Percentiles rank a stretch among this genome's conserved stretches.
These are phyloP conservation scores for Lasiurus borealis DNA, from an alignment of 2,113 vertebrate genomes.

Conservation along the genomic window DNA sequence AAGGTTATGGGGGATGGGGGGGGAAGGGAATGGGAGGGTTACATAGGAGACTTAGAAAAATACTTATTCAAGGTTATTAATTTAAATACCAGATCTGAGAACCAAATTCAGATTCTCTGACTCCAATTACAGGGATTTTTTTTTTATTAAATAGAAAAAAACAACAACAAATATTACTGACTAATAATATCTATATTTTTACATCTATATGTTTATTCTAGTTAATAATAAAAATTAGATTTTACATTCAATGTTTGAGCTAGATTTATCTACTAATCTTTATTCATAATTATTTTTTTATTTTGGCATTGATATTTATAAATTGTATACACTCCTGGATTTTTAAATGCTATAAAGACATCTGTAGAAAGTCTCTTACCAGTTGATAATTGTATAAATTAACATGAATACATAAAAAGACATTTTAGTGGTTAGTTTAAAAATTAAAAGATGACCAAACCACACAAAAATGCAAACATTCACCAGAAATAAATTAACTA, in stretches of 20 bases:
- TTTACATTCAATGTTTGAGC: neutral
- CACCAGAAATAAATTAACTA: neutral
- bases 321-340: neutral
- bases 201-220: neutral
- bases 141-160: conserved; percentile 4
- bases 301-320: neutral
- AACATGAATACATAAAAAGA: neutral
- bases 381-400: neutral
- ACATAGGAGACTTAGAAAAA: neutral
- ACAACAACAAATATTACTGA: neutral
- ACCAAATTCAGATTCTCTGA: neutral
- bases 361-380: neutral
- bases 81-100: neutral
- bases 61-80: neutral
- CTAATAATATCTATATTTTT: neutral
- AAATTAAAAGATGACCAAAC: neutral
- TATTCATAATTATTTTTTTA: neutral
- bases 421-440: neutral
- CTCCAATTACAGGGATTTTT: neutral
- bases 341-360: conserved; percentile 38
- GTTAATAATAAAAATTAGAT: neutral
- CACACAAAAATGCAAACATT: neutral
- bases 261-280: neutral
- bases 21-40: neutral
- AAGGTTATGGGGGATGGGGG: rapidly evolving